Evolutionary conservation across 2,888 invertebrate species (phyloP), one percentile per base, ranked within the genome.

Genomic region (Eueremaeus valkanovi): DNA sequence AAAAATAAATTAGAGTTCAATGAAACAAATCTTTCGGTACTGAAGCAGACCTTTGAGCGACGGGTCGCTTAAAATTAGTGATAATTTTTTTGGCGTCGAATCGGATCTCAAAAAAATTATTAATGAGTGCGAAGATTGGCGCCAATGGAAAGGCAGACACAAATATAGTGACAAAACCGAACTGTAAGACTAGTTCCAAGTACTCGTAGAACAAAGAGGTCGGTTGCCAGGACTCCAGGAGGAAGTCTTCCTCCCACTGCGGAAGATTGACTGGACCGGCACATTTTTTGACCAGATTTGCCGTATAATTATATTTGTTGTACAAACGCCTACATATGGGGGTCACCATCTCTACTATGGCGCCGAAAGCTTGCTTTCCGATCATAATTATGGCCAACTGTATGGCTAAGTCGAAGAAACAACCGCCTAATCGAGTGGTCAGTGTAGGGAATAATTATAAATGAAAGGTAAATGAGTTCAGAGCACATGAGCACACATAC

Each of bases 131-230:
- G 86, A 96, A 98, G 76, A 97, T 87, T 0, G 97, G 97, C 0
- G 96, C 97, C 73, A 98, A 85, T 0, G 98, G 98, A 86, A 98
- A 98, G 3, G 97, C 97, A 61, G 95, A 92, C 78, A 97, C 97
- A 85, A 98, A 98, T 80, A 98, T 92, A 2, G 96, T 97, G 58
- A 96, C 92, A 86, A 98, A 98, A 0, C 98, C 98, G 85, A 95
- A 98, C 84, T 98, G 98, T 55, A 97, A 85, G 72, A 95, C 95
- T 95, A 98, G 97, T 88, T 98, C 97, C 78, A 98, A 87, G 85
- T 98, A 98, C 85, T 98, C 97, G 0, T 93, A 92, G 84, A 97
- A 97, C 73, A 98, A 86, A 78, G 93, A 92, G 83, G 92, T 88
- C 58, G 92, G 89, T 5, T 93, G 93, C 86, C 92, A 92, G 79